A percentile compares a stretch with the other conserved stretches of the same genome.
These are phyloP conservation scores for Copsychus sechellarum DNA, from an alignment of 2,113 vertebrate species.

Conservation along the genomic window DNA sequence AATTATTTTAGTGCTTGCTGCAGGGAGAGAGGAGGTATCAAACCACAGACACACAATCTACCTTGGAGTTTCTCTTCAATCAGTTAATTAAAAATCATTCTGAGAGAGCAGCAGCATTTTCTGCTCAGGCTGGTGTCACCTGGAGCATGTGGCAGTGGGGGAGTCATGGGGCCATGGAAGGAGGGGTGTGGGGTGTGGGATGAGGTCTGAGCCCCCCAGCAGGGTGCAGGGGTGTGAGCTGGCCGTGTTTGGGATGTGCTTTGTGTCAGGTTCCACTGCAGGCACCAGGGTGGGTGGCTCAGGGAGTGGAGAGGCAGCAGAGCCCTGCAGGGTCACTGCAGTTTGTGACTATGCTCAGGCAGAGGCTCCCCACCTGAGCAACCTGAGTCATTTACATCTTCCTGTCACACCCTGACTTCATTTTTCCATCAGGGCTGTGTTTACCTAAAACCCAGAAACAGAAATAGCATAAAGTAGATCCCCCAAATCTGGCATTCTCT, in stretches of 20 bases:
- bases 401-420: neutral
- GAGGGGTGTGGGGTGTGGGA: neutral
- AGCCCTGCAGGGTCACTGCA: neutral
- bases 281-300: neutral
- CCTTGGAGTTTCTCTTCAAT: neutral
- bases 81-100: neutral
- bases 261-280: neutral
- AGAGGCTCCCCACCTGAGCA: neutral
- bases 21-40: neutral
- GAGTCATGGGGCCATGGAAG: fast-evolving
- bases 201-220: neutral
- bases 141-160: neutral
- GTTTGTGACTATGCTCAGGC: neutral
- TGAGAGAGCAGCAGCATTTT: neutral
- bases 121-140: neutral
- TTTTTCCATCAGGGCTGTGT: neutral
- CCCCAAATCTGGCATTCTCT: neutral
- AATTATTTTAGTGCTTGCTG: neutral
- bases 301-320: neutral
- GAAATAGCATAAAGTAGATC: neutral
- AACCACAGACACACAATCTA: neutral
- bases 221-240: neutral
- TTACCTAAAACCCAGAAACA: neutral
- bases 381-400: fast-evolving
- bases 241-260: neutral